These are phyloP conservation scores for Timema podura DNA, from an alignment of 2,888 invertebrate genomes.

Conservation along the genomic window DNA sequence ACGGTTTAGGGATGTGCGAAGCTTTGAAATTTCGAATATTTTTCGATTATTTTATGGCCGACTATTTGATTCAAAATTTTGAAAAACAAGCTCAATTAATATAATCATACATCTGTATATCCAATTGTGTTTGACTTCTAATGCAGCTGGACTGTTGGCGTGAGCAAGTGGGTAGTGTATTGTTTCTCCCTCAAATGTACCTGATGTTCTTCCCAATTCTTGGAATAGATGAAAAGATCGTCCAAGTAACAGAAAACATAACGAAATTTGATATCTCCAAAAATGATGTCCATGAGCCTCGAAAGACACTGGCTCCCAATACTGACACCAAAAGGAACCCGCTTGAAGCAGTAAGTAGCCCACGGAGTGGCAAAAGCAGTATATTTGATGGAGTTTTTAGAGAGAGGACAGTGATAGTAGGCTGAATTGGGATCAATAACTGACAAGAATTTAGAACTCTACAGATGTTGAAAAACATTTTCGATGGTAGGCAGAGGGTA, in stretches of 20 bases:
- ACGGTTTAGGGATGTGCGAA: no score
- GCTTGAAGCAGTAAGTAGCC: not conserved
- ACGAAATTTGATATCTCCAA: not conserved
- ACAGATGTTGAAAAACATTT: not conserved
- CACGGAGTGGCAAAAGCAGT: not conserved
- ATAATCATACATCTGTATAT: no score
- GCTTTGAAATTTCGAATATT: no score
- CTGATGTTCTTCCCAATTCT: not conserved
- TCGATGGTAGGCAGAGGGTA: not conserved
- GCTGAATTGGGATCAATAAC: not conserved
- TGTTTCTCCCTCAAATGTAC: slow-evolving; percentile 2
- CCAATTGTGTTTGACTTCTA: no score
- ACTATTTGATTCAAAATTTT: no score
- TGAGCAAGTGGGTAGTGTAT: no score
- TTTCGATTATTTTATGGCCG: no score
- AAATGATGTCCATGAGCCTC: not conserved
- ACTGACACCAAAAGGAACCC: not conserved
- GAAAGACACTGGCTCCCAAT: not conserved
- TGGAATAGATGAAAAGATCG: not conserved
- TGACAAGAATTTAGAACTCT: not conserved
- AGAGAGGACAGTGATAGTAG: not conserved
- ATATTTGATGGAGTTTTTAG: not conserved
- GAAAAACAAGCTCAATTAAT: no score
- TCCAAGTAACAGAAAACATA: not conserved
- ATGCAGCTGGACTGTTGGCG: no score